These are phyloP conservation scores for Dryobota labecula DNA, from an alignment of 2,888 invertebrate species.

Conservation along the genomic window DNA sequence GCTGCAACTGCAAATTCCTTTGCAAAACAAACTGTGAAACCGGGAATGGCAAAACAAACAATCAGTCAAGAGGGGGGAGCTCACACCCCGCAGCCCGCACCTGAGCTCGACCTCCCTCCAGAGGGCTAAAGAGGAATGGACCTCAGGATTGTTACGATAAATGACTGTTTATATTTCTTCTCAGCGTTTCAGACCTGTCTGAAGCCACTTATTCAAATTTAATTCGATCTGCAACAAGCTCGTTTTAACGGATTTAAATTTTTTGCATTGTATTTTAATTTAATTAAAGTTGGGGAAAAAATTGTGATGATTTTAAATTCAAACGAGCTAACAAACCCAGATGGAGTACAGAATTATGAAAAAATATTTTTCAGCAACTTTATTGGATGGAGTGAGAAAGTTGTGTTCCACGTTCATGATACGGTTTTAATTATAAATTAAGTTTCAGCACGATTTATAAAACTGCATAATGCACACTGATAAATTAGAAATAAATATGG, in stretches of 20 bases:
- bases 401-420: constrained; percentile 38
- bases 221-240: constrained; percentile 73
- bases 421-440: constrained; percentile 24
- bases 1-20: constrained; percentile 78
- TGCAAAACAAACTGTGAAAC: constrained; percentile 76
- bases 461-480: neutral
- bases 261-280: constrained; percentile 68
- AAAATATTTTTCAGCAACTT: constrained; percentile 46
- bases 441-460: constrained; percentile 1
- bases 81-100: constrained; percentile 70
- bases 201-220: constrained; percentile 82
- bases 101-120: constrained; percentile 75
- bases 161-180: constrained; percentile 87
- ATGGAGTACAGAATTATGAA: constrained; percentile 46
- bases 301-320: constrained; percentile 64
- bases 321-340: constrained; percentile 61
- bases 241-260: constrained; percentile 62
- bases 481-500: constrained; percentile 1
- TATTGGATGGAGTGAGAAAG: constrained; percentile 29
- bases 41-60: constrained; percentile 80
- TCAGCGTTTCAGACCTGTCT: constrained; percentile 74
- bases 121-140: constrained; percentile 74
- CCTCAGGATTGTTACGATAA: constrained; percentile 82
- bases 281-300: constrained; percentile 64
- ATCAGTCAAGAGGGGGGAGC: constrained; percentile 80